Evolutionary conservation across 1,140 invertebrate genomes (phyloP).

Genomic region (Bombus breviceps): DNA sequence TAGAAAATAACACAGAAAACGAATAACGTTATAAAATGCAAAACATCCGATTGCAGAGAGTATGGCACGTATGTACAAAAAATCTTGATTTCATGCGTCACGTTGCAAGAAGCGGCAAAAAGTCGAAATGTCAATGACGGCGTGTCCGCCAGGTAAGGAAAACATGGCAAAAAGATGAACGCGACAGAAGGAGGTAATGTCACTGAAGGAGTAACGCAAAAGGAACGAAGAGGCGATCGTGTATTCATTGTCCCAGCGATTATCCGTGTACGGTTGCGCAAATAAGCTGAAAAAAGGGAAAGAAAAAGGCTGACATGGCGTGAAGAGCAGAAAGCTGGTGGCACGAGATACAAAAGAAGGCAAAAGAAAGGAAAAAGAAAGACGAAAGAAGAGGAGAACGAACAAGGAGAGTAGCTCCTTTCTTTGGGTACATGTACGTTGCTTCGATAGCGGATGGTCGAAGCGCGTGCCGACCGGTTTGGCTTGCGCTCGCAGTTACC

Average conservation of each 20-base stretch:
- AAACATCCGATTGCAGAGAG: too few relatives aligned
- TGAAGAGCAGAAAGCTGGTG: too few relatives aligned
- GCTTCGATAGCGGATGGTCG: slow-evolving; percentile 48
- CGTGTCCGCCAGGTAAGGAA: not conserved
- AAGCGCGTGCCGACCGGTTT: slow-evolving; percentile 75
- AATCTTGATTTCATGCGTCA: not conserved
- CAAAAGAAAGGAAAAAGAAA: not conserved
- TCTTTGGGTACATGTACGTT: slow-evolving; percentile 26
- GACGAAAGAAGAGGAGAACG: not conserved
- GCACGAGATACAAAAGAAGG: not conserved
- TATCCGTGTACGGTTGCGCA: slow-evolving; percentile 16
- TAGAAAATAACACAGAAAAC: too few relatives aligned
- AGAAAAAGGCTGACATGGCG: not conserved
- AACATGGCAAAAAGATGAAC: not conserved
- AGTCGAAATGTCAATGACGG: slow-evolving; percentile 4
- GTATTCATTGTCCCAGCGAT: slow-evolving; percentile 36
- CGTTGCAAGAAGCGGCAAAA: not conserved
- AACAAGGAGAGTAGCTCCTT: not conserved
- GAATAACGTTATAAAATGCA: too few relatives aligned
- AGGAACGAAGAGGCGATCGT: not conserved
- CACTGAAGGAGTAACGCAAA: slow-evolving; percentile 8
- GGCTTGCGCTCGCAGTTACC: slow-evolving; percentile 55
- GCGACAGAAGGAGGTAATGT: slow-evolving; percentile 1
- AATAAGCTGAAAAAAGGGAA: slow-evolving; percentile 1
- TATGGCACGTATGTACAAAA: too few relatives aligned